Percentiles rank a stretch among this genome's conserved stretches.
Conservation (phyloP, 2,888 invertebrate species). For the Cordilura impudica region DNA sequence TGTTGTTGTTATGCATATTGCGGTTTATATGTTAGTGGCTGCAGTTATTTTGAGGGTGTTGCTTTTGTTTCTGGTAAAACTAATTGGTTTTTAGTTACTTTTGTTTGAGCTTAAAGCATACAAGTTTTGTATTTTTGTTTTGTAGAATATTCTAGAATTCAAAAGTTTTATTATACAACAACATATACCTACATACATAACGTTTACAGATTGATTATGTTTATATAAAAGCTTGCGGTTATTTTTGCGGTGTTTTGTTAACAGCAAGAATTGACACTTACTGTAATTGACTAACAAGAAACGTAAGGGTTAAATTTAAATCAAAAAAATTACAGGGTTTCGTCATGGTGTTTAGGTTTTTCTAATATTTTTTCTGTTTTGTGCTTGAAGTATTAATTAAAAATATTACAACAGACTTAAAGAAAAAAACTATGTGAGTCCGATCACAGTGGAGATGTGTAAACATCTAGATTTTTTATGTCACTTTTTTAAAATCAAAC, state of each 20-base stretch:
- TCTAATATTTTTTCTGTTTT: too few relatives aligned
- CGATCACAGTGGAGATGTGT: too few relatives aligned
- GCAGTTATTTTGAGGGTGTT: slow-evolving; percentile 53
- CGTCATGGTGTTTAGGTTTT: too few relatives aligned
- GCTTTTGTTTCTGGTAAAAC: slow-evolving; percentile 37
- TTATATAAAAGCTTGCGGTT: slow-evolving; percentile 24
- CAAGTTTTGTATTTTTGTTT: neutral
- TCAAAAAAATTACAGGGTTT: too few relatives aligned
- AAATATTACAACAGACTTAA: too few relatives aligned
- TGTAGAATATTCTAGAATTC: slow-evolving; percentile 30
- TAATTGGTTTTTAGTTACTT: slow-evolving; percentile 59
- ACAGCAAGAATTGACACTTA: slow-evolving; percentile 20
- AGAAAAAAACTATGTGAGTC: too few relatives aligned
- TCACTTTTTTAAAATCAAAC: too few relatives aligned
- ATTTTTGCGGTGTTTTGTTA: slow-evolving; percentile 15
- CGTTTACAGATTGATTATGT: slow-evolving; percentile 36
- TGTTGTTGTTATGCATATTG: slow-evolving; percentile 41
- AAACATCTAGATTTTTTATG: too few relatives aligned
- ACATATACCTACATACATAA: neutral
- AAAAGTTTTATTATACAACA: slow-evolving; percentile 4
- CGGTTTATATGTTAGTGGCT: slow-evolving; percentile 47
- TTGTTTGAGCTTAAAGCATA: slow-evolving; percentile 40
- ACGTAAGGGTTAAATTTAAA: too few relatives aligned
- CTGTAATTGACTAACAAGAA: slow-evolving; percentile 34
- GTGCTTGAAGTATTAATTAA: too few relatives aligned